phyloP scores from a whole-genome alignment of 2,888 invertebrate genomes.

The Odontocolon sp. region DNA sequence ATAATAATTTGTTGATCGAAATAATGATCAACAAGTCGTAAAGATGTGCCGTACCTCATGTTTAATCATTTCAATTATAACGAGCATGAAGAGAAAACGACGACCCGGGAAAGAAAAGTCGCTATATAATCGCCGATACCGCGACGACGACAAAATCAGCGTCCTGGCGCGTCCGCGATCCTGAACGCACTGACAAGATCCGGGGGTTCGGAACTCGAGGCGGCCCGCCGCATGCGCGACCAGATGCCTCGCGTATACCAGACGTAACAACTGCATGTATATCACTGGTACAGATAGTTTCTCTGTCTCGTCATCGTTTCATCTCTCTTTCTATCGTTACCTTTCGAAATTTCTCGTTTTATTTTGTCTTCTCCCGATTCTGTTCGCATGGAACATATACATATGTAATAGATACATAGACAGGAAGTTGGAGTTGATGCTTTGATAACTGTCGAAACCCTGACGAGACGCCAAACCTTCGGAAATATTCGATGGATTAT shows the following conservation, averaged over 20 bases:
- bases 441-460: no score
- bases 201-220: slow-evolving; percentile 70
- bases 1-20: no score
- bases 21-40: no score
- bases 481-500: no score
- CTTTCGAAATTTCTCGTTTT: slow-evolving; percentile 6
- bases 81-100: neutral
- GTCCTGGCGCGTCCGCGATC: slow-evolving; percentile 72
- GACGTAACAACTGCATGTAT: slow-evolving; percentile 35
- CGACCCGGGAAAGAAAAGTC: slow-evolving; percentile 26
- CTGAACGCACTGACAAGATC: slow-evolving; percentile 77
- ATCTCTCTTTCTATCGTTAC: slow-evolving; percentile 21
- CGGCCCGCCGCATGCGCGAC: slow-evolving; percentile 73
- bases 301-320: neutral
- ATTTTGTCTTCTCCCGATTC: neutral
- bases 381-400: no score
- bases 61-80: no score
- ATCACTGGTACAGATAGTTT: neutral
- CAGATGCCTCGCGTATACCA: slow-evolving; percentile 46
- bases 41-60: no score
- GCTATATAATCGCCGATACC: slow-evolving; percentile 16
- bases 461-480: no score
- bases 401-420: no score
- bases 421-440: no score
- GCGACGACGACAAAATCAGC: slow-evolving; percentile 33